phyloP scores from a whole-genome alignment of 2,888 invertebrate genomes.

The Phengaris alcon region DNA sequence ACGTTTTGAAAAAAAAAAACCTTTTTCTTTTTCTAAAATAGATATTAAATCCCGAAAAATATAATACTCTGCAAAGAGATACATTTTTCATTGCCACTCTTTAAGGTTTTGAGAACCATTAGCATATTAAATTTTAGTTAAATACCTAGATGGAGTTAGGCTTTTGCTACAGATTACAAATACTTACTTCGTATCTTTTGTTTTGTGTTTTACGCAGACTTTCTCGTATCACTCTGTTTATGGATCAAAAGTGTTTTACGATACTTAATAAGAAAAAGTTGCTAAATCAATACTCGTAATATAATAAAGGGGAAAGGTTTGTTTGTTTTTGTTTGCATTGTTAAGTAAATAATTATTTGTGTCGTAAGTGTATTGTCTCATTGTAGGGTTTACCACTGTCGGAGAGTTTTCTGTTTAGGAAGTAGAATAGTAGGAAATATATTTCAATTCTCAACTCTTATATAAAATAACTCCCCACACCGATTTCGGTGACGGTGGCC shows the following conservation, averaged over 20 bases:
- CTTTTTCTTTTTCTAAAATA: neutral
- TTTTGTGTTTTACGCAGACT: too few relatives aligned
- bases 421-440: neutral
- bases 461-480: too few relatives aligned
- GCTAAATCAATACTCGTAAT: too few relatives aligned
- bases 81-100: neutral
- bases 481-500: too few relatives aligned
- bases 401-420: neutral
- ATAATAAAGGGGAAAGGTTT: too few relatives aligned
- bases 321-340: neutral
- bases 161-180: neutral
- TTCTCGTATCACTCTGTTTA: too few relatives aligned
- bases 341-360: conserved; percentile 10
- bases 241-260: too few relatives aligned
- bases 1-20: too few relatives aligned
- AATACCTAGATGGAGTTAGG: neutral
- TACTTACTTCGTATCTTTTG: too few relatives aligned
- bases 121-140: neutral
- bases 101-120: neutral
- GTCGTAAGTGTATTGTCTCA: neutral
- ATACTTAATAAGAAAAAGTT: too few relatives aligned
- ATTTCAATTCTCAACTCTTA: neutral
- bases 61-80: neutral
- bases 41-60: neutral
- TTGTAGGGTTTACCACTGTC: neutral